A percentile compares a stretch with the other conserved stretches of the same genome.
phyloP scores from a whole-genome alignment of 2,113 vertebrate species.

The Microcebus murinus region DNA sequence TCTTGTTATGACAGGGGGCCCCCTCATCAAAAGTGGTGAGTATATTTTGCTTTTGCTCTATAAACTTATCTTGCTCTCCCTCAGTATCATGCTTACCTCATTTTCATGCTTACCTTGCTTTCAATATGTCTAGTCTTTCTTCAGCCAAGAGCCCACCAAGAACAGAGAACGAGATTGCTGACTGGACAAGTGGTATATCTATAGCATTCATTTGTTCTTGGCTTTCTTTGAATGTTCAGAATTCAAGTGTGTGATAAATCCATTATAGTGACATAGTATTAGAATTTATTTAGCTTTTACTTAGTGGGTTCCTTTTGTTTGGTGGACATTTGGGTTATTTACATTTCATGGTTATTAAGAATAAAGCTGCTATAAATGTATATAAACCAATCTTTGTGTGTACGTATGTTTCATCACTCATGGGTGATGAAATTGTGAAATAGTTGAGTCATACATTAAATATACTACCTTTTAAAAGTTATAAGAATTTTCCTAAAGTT shows the following conservation, averaged over 20 bases:
- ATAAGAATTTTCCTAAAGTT: background rate
- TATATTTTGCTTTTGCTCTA: too few species aligned
- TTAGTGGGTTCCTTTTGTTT: background rate
- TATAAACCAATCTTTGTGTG: background rate
- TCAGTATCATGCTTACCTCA: too few species aligned
- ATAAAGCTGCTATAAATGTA: background rate
- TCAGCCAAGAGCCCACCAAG: too few species aligned
- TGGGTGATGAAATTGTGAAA: background rate
- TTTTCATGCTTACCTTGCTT: too few species aligned
- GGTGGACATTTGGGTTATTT: background rate
- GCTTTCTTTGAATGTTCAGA: background rate
- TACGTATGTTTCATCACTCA: background rate
- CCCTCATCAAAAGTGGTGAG: too few species aligned
- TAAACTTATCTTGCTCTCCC: too few species aligned
- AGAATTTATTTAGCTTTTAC: background rate
- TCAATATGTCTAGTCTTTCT: too few species aligned
- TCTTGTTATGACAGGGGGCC: too few species aligned
- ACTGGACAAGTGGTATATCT: background rate
- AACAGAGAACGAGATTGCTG: too few species aligned
- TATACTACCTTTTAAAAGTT: background rate
- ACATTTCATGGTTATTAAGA: background rate
- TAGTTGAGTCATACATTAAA: background rate
- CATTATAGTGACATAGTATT: background rate
- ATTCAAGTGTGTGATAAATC: background rate
- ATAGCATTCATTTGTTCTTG: background rate